Base-by-base conservation (phyloP, 2,797 vertebrate species). In the Channa striata region DNA sequence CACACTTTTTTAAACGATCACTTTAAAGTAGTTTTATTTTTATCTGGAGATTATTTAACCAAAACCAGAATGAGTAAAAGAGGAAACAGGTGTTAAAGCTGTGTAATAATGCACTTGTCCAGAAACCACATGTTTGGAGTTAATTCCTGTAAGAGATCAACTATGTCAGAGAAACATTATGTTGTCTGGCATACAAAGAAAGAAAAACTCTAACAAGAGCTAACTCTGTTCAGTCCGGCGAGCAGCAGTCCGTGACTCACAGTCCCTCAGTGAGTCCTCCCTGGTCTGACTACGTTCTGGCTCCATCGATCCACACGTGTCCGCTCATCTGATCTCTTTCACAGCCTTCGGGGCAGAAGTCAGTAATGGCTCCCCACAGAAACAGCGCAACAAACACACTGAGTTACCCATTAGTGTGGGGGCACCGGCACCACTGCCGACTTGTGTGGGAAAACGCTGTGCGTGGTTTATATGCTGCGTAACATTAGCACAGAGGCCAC, bases 261-360 rank as follows among this genome's bases (percentile, higher is more conserved):
- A 19, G 61, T 51, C 71, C 71, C 17, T 43, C 17, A 72, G 36
- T 12, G 48, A 43, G 42, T 40, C 63, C 34, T 37, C 46, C 6
- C 5, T 47, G 21, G 44, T 63, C 68, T 44, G 46, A 52, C 58
- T 56, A 30, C 49, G 33, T 34, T 72, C 42, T 61, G 14, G 8
- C 36, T 16, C 10, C 52, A 83, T 84, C 53, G 82, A 84, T 77
- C 78, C 49, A 44, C 63, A 54, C 1, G 14, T 46, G 39, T 43
- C 49, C 12, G 46, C 21, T 42, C 37, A n/a, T 60, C 57, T 11
- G 10, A 44, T 57, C 36, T 50, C 14, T 70, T 52, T 68, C 25
- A 58, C 69, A 7, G 17, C 37, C 21, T 52, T 53, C 42, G 57
- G 47, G 33, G 21, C 23, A 43, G 1, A 44, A 54, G 16, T 43